phyloP scores from a whole-genome alignment of 2,888 invertebrate genomes.

The Zygothrica quintamaculata region DNA sequence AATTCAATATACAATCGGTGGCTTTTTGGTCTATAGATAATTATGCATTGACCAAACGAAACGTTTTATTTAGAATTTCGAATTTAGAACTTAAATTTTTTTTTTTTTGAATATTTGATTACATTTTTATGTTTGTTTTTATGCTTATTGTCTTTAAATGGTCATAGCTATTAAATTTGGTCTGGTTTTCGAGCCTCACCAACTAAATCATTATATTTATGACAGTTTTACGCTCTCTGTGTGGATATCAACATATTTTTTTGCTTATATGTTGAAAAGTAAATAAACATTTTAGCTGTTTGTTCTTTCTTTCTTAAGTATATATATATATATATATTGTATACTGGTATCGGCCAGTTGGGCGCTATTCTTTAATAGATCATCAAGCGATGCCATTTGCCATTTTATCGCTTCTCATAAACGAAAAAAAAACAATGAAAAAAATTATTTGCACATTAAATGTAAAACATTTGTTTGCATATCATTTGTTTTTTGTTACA shows the following conservation, averaged over 20 bases:
- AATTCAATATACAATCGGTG: slow-evolving; percentile 39
- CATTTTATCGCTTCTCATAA: slow-evolving; percentile 40
- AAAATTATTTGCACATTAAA: slow-evolving; percentile 37
- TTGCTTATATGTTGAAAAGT: slow-evolving; percentile 31
- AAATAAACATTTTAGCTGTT: slow-evolving; percentile 7
- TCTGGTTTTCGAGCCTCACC: slow-evolving; percentile 31
- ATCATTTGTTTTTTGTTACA: slow-evolving; percentile 10
- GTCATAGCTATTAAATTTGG: slow-evolving; percentile 22
- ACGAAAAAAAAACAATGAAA: no score
- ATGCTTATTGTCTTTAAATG: slow-evolving; percentile 8
- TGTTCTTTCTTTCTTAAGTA: background rate
- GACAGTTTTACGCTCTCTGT: slow-evolving; percentile 36
- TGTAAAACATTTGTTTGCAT: slow-evolving; percentile 30
- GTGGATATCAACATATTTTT: no score
- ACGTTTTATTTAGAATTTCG: background rate
- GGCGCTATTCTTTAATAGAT: slow-evolving; percentile 29
- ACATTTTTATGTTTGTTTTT: slow-evolving; percentile 1
- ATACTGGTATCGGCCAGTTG: slow-evolving; percentile 23
- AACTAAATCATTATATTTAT: slow-evolving; percentile 35
- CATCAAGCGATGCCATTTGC: slow-evolving; percentile 30
- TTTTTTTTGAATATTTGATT: slow-evolving; percentile 39
- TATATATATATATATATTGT: background rate
- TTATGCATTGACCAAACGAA: slow-evolving; percentile 16
- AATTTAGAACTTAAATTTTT: background rate
- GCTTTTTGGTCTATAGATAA: slow-evolving; percentile 12